Evolutionary conservation across 2,888 invertebrate genomes (phyloP), one percentile per base, ranked within the genome.

Genomic region (Brenthis ino): DNA sequence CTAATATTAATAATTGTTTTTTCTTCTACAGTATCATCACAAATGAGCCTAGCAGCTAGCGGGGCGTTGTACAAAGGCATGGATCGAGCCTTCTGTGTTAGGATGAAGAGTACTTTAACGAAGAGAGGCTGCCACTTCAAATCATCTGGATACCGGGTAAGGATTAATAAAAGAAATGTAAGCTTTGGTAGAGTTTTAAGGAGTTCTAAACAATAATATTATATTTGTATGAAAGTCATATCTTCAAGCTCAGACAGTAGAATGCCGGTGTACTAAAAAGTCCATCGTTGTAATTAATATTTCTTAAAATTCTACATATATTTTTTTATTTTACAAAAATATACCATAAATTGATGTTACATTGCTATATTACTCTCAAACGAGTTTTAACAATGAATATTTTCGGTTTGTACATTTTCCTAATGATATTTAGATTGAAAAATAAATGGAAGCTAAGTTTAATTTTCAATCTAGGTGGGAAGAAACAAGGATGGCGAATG

Each of bases 81-180:
- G 91, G 98, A 98, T 81, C 93, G 98, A 81, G 97, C 98, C 56
- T 98, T 98, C 91, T 99, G 99, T 89, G 94, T 99, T 61, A 95
- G 99, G 76, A 99, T 99, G 99, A 99, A 99, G 87, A 99, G 99
- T 67, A 99, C 99, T 0, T 94, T 99, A 72, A 99, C 99, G 63
- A 99, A 99, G 92, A 94, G 99, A 81, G 99, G 99, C 70, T 99
- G 99, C 85, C 98, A 98, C 88, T 98, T 98, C 91, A 98, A 98
- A 89, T 98, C 98, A 53, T 98, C 98, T 74, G 98, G 98, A 87
- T 98, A 98, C 89, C 95, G 98, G 95, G 98, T 98, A 94, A 95
- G 96, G 69, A 72, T 48, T 20, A 33, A 5, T 11, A 28, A 50
- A 65, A 16, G 16, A 8, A 28, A 50, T 43, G 50, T 54, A 70